These are phyloP conservation scores for Ascaphus truei DNA, from an alignment of 2,113 vertebrate genomes.

Conservation along the genomic window DNA sequence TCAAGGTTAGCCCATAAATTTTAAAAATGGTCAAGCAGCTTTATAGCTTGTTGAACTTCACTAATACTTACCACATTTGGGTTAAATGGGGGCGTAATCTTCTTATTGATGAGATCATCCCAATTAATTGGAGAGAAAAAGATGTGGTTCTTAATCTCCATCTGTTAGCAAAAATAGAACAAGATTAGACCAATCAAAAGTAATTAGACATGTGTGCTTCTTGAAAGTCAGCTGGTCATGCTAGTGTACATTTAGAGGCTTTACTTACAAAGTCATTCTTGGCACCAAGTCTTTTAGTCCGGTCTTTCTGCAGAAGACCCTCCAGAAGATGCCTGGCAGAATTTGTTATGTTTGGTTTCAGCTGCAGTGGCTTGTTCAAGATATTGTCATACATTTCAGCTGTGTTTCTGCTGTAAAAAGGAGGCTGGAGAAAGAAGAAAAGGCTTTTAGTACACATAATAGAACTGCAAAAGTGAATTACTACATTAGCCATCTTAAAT, in stretches of 20 bases:
- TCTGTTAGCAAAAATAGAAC: conserved; percentile 64
- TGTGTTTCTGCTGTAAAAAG: conserved; percentile 96
- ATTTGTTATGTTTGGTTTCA: conserved; percentile 98
- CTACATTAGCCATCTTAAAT: too few relatives aligned
- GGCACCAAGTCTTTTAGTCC: conserved; percentile 89
- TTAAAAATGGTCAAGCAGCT: too few relatives aligned
- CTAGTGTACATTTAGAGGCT: background rate
- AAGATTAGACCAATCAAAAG: conserved; percentile 46
- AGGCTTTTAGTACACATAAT: too few relatives aligned
- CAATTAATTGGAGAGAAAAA: conserved; percentile 99
- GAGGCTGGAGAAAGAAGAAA: conserved; percentile 70
- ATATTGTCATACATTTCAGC: conserved; percentile 99
- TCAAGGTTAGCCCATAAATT: too few relatives aligned
- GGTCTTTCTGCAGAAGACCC: conserved; percentile 91
- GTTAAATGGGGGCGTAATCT: conserved; percentile 97
- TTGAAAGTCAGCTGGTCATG: background rate
- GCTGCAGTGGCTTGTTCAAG: conserved; percentile 93
- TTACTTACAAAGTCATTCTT: conserved; percentile 92
- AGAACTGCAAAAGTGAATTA: too few relatives aligned
- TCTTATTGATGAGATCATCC: conserved; percentile 97
- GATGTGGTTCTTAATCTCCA: conserved; percentile 94
- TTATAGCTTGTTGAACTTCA: too few relatives aligned
- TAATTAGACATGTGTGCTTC: conserved; percentile 27
- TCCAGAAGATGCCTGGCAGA: conserved; percentile 90
- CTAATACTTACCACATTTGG: conserved; percentile 93